Evolutionary conservation across 2,113 vertebrate species (phyloP).

Genomic region (Canis aureus): DNA sequence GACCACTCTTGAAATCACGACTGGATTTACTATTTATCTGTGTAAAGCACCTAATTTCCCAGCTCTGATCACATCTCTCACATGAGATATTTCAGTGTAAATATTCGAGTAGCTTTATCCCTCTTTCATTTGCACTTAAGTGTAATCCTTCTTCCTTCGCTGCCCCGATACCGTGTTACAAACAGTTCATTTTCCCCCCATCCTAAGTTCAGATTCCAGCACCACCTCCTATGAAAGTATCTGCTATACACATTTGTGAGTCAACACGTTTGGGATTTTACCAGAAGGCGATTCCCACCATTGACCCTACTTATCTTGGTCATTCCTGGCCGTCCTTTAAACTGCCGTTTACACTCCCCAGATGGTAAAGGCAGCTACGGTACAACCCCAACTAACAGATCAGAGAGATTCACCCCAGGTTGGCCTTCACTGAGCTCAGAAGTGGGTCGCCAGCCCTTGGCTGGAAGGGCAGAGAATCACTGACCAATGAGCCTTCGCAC

Average conservation of each 20-base stretch:
- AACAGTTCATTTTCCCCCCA: neutral
- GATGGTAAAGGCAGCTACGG: neutral
- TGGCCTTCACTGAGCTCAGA: neutral
- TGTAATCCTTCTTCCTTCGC: neutral
- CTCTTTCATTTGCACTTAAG: constrained; percentile 19
- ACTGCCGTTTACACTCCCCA: neutral
- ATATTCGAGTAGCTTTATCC: neutral
- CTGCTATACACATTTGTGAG: neutral
- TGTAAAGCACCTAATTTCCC: neutral
- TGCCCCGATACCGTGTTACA: neutral
- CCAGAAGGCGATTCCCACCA: neutral
- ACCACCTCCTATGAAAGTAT: neutral
- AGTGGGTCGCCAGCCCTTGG: neutral
- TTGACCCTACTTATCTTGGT: neutral
- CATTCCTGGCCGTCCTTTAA: constrained; percentile 25
- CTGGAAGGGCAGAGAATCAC: neutral
- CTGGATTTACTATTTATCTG: neutral
- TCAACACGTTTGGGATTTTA: neutral
- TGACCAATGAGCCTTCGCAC: constrained; percentile 13
- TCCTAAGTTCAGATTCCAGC: neutral
- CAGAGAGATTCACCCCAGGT: neutral
- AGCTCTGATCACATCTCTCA: neutral
- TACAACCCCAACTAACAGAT: neutral
- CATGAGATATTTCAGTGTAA: neutral
- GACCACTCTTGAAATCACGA: neutral